Evolutionary conservation across 2,888 invertebrate genomes (phyloP), one percentile per base, ranked within the genome.

Genomic region (Nowickia ferox): DNA sequence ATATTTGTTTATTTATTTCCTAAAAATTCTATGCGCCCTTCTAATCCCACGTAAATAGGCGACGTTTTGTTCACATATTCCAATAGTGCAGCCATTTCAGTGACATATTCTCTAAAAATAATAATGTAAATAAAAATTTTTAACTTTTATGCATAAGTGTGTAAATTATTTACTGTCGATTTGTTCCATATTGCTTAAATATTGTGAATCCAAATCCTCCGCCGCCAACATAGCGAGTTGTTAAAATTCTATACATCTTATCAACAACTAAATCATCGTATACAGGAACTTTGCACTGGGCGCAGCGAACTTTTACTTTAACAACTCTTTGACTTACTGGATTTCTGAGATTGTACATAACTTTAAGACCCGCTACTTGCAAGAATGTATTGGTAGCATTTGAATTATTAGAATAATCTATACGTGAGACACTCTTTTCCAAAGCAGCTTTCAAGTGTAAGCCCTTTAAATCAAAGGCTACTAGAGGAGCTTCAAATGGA

Each of bases 171-270:
- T 84, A 89, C 77, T 68, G 63, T 9, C 65, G 22, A 87, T 92
- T 91, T 17, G 89, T 87, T 51, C 89, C 88, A 46, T 90, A 88
- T 3, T 90, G 84, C 2, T 78, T 86, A 91, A 93, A 90, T 76
- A 94, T 93, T 76, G 93, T 89, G 90, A 94, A 96, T 0, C 95
- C 95, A 88, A 96, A 95, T 68, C 96, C 96, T 15, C 96, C 96
- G 55, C 93, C 93, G 1, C 94, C 93, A 84, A 96, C 91, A 90
- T 95, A 96, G 85, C 93, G 93, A 63, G 94, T 93, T 8, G 95
- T 91, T 40, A 95, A 92, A 1, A 96, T 92, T 19, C 94, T 92
- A 92, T 96, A 96, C 59, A 92, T 93, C 87, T 93, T 92, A 69
- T 93, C 91, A 0, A 90, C 87, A 61, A 94, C 93, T 11, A 96